phyloP scores from a whole-genome alignment of 2,113 vertebrate genomes.

The Nannospalax galili region DNA sequence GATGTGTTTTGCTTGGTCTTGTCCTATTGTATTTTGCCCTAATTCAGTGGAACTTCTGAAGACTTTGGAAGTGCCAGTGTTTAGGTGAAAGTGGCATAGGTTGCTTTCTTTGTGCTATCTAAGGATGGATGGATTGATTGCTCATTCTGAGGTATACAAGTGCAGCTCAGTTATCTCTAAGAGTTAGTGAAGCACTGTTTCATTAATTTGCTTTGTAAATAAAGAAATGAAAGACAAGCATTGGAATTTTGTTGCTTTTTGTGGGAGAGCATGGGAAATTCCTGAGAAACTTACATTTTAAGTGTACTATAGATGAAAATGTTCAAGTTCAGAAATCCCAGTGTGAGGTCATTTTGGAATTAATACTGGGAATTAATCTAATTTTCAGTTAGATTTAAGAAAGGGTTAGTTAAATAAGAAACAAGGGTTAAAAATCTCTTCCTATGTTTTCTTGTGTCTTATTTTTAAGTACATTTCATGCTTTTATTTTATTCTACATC shows the following conservation, averaged over 20 bases:
- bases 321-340: slow-evolving; percentile 34
- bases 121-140: not conserved
- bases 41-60: not conserved
- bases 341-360: slow-evolving; percentile 34
- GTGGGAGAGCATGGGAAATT: slow-evolving; percentile 1
- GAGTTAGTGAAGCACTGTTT: not conserved
- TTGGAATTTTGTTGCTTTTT: slow-evolving; percentile 26
- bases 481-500: slow-evolving; percentile 56
- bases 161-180: slow-evolving; percentile 7
- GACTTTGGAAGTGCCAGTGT: not conserved
- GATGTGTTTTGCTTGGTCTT: slow-evolving; percentile 62
- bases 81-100: not conserved
- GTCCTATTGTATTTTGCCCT: slow-evolving; percentile 59
- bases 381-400: not conserved
- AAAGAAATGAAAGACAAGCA: not conserved
- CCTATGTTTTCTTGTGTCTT: slow-evolving; percentile 42
- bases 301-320: not conserved
- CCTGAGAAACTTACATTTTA: slow-evolving; percentile 8
- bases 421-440: not conserved
- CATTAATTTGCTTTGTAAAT: slow-evolving; percentile 34
- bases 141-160: not conserved
- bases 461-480: slow-evolving; percentile 58
- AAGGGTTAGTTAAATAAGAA: not conserved
- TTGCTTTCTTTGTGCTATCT: not conserved
- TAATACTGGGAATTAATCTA: not conserved